A percentile compares a stretch with the other conserved stretches of the same genome.
Conservation (phyloP, 2,797 vertebrate genomes). For the Luscinia luscinia region DNA sequence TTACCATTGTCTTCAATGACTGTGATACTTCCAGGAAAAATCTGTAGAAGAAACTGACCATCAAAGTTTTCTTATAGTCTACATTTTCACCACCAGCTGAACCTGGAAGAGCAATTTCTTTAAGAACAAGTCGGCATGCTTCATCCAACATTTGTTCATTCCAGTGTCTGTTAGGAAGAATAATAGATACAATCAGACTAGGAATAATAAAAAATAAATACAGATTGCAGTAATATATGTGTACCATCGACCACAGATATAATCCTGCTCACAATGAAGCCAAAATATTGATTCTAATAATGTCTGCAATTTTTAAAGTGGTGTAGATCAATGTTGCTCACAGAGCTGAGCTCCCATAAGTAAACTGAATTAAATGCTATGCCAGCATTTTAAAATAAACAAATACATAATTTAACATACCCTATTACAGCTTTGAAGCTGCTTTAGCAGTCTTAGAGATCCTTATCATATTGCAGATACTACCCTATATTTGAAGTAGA, state of each 20-base stretch:
- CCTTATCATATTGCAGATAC: not conserved
- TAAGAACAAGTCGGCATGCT: slow-evolving; percentile 83
- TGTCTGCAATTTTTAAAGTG: not conserved
- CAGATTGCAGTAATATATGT: not conserved
- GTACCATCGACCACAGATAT: not conserved
- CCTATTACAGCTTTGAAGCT: not conserved
- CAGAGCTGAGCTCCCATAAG: not conserved
- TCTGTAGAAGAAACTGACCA: slow-evolving; percentile 89
- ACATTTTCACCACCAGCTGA: slow-evolving; percentile 80
- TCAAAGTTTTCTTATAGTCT: slow-evolving; percentile 85
- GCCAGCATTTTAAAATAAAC: not conserved
- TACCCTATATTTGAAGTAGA: not conserved
- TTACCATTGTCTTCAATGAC: slow-evolving; percentile 75
- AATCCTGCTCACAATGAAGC: not conserved
- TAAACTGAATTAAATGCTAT: not conserved
- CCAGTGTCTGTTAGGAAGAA: slow-evolving; percentile 81
- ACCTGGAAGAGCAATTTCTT: slow-evolving; percentile 79
- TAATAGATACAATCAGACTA: not conserved
- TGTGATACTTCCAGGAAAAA: slow-evolving; percentile 87
- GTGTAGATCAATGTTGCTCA: not conserved
- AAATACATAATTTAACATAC: not conserved
- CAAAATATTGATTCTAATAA: not conserved
- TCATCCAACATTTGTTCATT: slow-evolving; percentile 80
- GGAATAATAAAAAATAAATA: not conserved
- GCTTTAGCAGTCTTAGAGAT: not conserved